A percentile compares a stretch with the other conserved stretches of the same genome.
These are phyloP conservation scores for Falcaria lacertinaria DNA, from an alignment of 2,888 invertebrate genomes.

Conservation along the genomic window DNA sequence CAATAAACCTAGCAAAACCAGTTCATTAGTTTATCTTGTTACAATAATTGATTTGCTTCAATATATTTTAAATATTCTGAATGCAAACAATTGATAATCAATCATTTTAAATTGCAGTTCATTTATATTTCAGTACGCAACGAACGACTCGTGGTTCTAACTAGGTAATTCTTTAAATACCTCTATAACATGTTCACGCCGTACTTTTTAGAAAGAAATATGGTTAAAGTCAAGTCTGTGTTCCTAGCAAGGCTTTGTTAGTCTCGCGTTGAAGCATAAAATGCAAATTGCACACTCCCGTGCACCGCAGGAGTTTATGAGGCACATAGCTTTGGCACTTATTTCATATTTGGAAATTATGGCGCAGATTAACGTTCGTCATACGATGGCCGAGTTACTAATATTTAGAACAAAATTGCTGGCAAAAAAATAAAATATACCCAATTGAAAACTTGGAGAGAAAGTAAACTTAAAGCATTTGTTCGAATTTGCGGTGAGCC, in stretches of 20 bases:
- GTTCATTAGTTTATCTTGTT: too few species aligned
- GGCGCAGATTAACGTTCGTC: constrained; percentile 10
- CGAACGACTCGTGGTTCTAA: too few species aligned
- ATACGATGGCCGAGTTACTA: constrained; percentile 3
- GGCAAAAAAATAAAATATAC: too few species aligned
- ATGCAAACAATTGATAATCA: too few species aligned
- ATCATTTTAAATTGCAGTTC: too few species aligned
- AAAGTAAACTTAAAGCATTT: too few species aligned
- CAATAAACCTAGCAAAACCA: too few species aligned
- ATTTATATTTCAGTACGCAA: too few species aligned
- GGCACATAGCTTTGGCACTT: constrained; percentile 37
- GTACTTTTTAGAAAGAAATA: constrained; percentile 1
- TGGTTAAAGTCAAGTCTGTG: constrained; percentile 6
- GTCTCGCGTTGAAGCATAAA: constrained; percentile 46
- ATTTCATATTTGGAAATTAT: constrained; percentile 42
- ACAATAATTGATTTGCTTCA: too few species aligned
- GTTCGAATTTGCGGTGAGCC: too few species aligned
- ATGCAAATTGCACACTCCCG: constrained; percentile 49
- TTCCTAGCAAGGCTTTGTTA: constrained; percentile 37
- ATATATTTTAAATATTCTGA: too few species aligned
- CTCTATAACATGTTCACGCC: not conserved
- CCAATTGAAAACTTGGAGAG: too few species aligned
- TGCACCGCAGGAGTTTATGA: constrained; percentile 40
- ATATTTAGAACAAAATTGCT: not conserved
- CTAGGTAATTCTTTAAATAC: not conserved